Conservation (phyloP, 2,888 invertebrate genomes). For the Dyspetes luteomarginatus region DNA sequence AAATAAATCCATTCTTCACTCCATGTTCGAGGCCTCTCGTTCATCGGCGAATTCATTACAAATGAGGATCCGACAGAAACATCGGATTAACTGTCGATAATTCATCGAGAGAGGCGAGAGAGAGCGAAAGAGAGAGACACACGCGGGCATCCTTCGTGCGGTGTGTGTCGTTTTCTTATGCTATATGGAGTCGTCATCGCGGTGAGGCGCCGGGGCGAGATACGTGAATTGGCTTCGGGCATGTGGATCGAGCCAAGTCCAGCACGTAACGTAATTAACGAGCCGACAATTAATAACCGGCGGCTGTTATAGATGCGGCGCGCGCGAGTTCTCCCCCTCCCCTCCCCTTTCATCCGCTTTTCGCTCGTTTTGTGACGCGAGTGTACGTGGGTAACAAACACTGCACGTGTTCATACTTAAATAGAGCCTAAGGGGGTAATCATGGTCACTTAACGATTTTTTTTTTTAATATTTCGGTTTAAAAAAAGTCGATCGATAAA, state of each 20-base stretch:
- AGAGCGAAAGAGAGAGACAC: neutral
- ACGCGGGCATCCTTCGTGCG: constrained; percentile 2
- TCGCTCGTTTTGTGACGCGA: too few relatives aligned
- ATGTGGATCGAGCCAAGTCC: constrained; percentile 67
- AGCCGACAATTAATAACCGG: constrained; percentile 74
- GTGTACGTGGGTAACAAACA: too few relatives aligned
- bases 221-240: constrained; percentile 63
- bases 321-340: constrained; percentile 21
- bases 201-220: constrained; percentile 24
- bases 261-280: constrained; percentile 75
- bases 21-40: neutral
- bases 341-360: constrained; percentile 5
- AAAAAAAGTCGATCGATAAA: too few relatives aligned
- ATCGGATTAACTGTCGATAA: constrained; percentile 42
- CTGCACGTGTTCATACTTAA: too few relatives aligned
- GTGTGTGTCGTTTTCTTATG: constrained; percentile 4
- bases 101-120: constrained; percentile 22
- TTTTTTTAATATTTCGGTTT: too few relatives aligned
- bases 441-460: too few relatives aligned
- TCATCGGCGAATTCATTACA: neutral
- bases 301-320: constrained; percentile 61
- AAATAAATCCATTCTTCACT: neutral
- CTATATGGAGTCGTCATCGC: constrained; percentile 46
- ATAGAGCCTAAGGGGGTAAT: too few relatives aligned
- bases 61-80: constrained; percentile 32